Base-by-base conservation (phyloP, 2,797 vertebrate species). In the Hydrocynus forskahlii region DNA sequence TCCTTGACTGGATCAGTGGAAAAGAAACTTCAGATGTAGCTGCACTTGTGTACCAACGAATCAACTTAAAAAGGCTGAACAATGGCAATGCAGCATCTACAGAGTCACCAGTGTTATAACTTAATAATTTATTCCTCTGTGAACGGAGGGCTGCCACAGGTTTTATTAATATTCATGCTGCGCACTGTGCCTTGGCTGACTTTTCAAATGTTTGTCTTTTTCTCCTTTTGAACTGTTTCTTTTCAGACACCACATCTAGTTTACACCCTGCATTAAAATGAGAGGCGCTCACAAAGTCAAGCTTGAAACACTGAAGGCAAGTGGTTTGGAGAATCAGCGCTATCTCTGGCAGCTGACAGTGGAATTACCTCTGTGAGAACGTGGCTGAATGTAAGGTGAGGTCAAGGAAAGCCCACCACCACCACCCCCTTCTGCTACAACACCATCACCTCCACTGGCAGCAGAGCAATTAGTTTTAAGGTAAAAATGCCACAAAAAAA, bases 131-230 rank as follows among this genome's bases (percentile, higher is more conserved):
- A 76, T 54, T 70, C 59, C 50, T 38, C 64, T 12, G 14, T 50
- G 64, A 72, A 57, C 10, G 17, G 25, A 72, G 23, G 12, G 45
- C 45, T 29, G n/a, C 64, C 40, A 23, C 72, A n/a, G 64, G 55
- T 70, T 25, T 52, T 57, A 71, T 76, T 81, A 81, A 76, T 76
- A 81, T 76, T 70, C 66, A 70, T 70, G 14, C 45, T 2, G 16
- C 54, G 40, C 80, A 10, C 59, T 25, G 59, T 23, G 21, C 59
- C 21, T 48, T 48, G 14, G 17, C 57, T 17, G 43, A 29, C 52
- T 57, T 50, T 76, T 73, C 52, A 67, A 59, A 70, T 38, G 62
- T 57, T 68, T 62, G 29, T 45, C 59, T 67, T 2, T 64, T 60
- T 75, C 64, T 50, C 12, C 35, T 57, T 52, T 74, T 48, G 40